Conservation (phyloP, 1,140 invertebrate species). For the Wiebesia pumilae region DNA sequence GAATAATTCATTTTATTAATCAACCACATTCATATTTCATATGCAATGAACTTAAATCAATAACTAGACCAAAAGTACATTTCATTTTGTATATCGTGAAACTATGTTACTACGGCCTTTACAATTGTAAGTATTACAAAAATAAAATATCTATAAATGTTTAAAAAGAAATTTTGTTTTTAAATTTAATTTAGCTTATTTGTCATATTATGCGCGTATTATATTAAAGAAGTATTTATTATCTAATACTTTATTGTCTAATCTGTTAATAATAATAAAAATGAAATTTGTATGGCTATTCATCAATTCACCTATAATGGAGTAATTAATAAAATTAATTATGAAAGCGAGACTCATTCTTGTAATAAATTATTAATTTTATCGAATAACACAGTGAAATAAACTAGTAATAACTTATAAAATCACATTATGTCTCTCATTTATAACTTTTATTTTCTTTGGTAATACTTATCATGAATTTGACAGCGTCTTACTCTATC, state of each 20-base stretch:
- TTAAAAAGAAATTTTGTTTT: too few relatives aligned
- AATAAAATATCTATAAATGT: too few relatives aligned
- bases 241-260: neutral
- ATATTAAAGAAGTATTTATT: neutral
- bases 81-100: too few relatives aligned
- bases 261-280: neutral
- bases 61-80: neutral
- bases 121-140: too few relatives aligned
- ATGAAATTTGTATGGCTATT: too few relatives aligned
- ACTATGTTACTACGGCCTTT: too few relatives aligned
- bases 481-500: too few relatives aligned
- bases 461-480: neutral
- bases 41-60: neutral
- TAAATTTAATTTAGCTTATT: too few relatives aligned
- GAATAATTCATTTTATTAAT: neutral
- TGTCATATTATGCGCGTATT: neutral
- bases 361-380: neutral
- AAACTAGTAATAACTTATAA: neutral
- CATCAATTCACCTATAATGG: neutral
- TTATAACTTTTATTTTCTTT: neutral
- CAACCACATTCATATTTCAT: neutral
- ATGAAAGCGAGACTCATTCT: neutral
- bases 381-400: neutral
- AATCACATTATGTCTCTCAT: neutral
- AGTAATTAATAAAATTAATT: neutral